Conservation (phyloP, 2,888 invertebrate species). For the Acronicta leporina region DNA sequence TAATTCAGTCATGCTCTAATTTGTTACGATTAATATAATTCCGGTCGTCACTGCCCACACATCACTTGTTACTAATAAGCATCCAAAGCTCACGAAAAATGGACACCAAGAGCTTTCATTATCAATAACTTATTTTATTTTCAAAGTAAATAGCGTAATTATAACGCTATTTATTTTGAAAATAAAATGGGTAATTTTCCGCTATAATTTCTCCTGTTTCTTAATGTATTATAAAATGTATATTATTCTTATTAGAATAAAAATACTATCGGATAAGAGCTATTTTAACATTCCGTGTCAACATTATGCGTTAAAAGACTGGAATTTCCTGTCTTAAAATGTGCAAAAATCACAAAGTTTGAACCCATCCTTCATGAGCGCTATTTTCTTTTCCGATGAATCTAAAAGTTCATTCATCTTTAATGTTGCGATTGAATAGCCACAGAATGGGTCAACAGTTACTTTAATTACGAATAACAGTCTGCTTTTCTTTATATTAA, state of each 20-base stretch:
- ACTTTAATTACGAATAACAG: slow-evolving; percentile 38
- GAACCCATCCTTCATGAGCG: slow-evolving; percentile 15
- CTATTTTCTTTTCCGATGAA: slow-evolving; percentile 25
- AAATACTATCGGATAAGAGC: slow-evolving; percentile 31
- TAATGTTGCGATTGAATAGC: slow-evolving; percentile 27
- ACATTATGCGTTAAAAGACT: slow-evolving; percentile 3
- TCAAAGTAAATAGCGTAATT: too few species aligned
- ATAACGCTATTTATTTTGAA: too few species aligned
- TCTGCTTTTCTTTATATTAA: slow-evolving; percentile 29
- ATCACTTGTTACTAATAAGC: neutral
- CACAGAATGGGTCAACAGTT: slow-evolving; percentile 36
- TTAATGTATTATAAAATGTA: too few species aligned
- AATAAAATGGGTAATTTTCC: too few species aligned
- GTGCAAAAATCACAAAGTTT: slow-evolving; percentile 14
- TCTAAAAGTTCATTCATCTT: slow-evolving; percentile 43
- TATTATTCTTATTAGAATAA: too few species aligned
- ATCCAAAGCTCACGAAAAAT: too few species aligned
- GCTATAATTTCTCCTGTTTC: neutral
- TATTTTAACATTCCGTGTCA: slow-evolving; percentile 56
- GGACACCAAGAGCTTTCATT: too few species aligned
- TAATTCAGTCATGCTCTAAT: slow-evolving; percentile 38
- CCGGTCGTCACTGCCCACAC: slow-evolving; percentile 30
- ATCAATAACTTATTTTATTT: too few species aligned
- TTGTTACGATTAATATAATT: slow-evolving; percentile 32
- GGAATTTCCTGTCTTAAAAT: slow-evolving; percentile 30